Base-by-base conservation (phyloP, 1,140 invertebrate genomes). In the Drosophila baimaii region DNA sequence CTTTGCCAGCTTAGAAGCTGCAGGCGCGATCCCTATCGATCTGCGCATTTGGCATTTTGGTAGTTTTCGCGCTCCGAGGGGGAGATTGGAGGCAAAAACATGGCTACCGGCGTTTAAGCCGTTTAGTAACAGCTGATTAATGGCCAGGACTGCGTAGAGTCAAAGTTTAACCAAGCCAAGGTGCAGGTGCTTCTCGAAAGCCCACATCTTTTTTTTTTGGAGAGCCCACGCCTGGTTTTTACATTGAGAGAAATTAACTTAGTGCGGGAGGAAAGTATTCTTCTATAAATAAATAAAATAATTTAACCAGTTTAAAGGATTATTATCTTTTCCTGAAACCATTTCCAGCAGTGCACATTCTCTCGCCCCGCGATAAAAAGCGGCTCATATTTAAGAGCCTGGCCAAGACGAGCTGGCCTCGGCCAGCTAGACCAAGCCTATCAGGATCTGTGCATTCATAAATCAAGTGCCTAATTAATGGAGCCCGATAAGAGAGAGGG, bases 401-500 rank as follows among this genome's bases (percentile, higher is more conserved):
- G 13, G n/a, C 27, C 54, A 21, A 27, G 29, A 31, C 4, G 8
- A 25, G 51, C 31, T 4, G 17, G 17, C 33, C 12, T 17, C 25
- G 19, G 17, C 46, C 56, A n/a, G n/a, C n/a, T 52, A 75, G 52
- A 2, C 37, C 12, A 8, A 10, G 17, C 12, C 68, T 84, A 84
- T 84, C 81, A 35, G 49, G 44, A 81, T 81, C 77, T 57, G 51
- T 71, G 73, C 68, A 58, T 81, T 85, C 81, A 86, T 86, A 86
- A 86, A 86, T 86, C 82, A 86, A 79, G 82, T 43, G 55, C 35
- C 83, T 86, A 86, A 86, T 88, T 86, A 86, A 86, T 86, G 82
- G 83, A 19, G 39, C 25, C n/a, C 54, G 82, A 86, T 88, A 86
- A 83, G n/a, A n/a, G n/a, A 21, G 62, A 58, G 66, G 39, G 49